Base-by-base conservation (phyloP, 2,888 invertebrate species). In the Ceratothoa steindachneri region DNA sequence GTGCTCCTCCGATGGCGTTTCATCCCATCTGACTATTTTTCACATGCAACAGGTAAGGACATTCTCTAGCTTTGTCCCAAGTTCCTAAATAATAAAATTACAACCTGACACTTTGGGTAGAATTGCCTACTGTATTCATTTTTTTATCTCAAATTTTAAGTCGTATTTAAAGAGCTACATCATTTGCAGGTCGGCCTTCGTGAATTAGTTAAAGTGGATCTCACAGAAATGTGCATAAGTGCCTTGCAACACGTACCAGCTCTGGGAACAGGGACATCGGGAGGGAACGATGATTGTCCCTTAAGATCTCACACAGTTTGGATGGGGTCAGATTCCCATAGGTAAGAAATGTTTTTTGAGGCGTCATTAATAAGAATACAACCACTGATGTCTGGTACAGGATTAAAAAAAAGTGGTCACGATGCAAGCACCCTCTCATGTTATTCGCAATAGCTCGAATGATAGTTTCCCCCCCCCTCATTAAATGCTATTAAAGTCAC, bases 271-370 rank as follows among this genome's bases (percentile, higher is more conserved):
- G 70, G 70, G 55, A 41, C 31, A 30, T 30, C 31, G 28, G n/a
- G 60, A 55, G 22, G 30, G 24, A 41, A 19, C 4, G 77, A 73
- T 41, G 69, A 72, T 19, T 69, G 68, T 24, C 69, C 72, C 30
- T 60, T 76, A 52, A 70, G 67, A 30, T 72, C 69, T 41, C 74
- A 76, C 72, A 78, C 1, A 67, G 92, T 96, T n/a, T 96, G 96
- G 95, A 90, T 96, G 87, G 95, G 93, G 71, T 95, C 95, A 7
- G 92, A 92, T 81, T 91, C 91, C 81, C 89, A 91, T 82, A 91
- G 86, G 87, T 87, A 82, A 82, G 83, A 68, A 31, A 12, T 12
- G 19, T 41, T 67, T n/a, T 30, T 31, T 60, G 29, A 19, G 55
- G 2, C 19, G 19, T 52, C 2, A 67, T 30, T 24, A 24, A 24